Percentiles rank a stretch among this genome's conserved stretches.
These are phyloP conservation scores for Magallana gigas DNA, from an alignment of 1,140 invertebrate species.

Conservation along the genomic window DNA sequence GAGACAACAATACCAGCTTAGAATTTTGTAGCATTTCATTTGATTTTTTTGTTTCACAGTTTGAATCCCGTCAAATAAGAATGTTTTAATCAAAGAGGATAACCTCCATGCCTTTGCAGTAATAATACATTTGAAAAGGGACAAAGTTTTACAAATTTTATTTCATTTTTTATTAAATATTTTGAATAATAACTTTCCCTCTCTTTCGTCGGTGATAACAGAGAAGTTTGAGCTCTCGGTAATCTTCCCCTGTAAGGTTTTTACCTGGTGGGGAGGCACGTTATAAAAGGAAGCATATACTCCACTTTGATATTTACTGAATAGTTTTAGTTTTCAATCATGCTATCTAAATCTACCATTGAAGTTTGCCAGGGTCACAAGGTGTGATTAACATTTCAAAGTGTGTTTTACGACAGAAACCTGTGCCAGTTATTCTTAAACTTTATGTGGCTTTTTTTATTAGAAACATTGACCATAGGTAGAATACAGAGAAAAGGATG, in stretches of 20 bases:
- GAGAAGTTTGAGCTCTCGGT: not conserved
- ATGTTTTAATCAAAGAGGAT: slow-evolving; percentile 11
- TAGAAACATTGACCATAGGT: too few relatives aligned
- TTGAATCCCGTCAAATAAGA: slow-evolving; percentile 14
- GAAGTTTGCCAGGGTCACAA: slow-evolving; percentile 10
- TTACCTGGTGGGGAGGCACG: not conserved
- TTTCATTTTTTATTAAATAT: slow-evolving; percentile 31
- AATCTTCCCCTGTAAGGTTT: slow-evolving; percentile 3
- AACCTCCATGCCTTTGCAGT: not conserved
- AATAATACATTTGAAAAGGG: slow-evolving; percentile 25
- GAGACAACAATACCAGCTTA: slow-evolving; percentile 30
- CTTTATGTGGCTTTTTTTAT: too few relatives aligned
- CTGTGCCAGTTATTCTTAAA: not conserved
- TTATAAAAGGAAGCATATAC: not conserved
- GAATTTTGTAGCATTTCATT: slow-evolving; percentile 20
- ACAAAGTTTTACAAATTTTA: slow-evolving; percentile 22
- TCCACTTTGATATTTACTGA: slow-evolving; percentile 6
- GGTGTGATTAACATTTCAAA: slow-evolving; percentile 15
- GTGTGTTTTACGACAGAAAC: not conserved
- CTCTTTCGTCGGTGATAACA: slow-evolving; percentile 4
- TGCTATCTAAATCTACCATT: slow-evolving; percentile 34
- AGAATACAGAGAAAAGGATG: not conserved
- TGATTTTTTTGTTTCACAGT: slow-evolving; percentile 21
- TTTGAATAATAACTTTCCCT: slow-evolving; percentile 9
- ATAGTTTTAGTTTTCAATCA: slow-evolving; percentile 26